These are phyloP conservation scores for Melitaea cinxia DNA, from an alignment of 1,140 invertebrate genomes.

Conservation along the genomic window DNA sequence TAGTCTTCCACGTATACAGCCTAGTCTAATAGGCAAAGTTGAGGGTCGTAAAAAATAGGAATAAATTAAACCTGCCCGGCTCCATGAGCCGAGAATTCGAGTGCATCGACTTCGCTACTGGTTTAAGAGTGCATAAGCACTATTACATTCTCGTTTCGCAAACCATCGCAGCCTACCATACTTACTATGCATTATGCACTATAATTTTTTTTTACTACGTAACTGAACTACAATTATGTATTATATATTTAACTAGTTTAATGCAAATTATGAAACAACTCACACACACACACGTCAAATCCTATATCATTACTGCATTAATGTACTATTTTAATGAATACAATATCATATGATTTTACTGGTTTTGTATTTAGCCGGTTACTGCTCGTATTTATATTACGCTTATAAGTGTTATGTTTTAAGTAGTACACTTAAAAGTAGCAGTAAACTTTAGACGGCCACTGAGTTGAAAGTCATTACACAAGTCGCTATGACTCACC, in stretches of 20 bases:
- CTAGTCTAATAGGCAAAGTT: slow-evolving; percentile 37
- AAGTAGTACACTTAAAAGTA: too few species aligned
- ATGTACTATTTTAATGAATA: too few species aligned
- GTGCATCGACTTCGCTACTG: slow-evolving; percentile 59
- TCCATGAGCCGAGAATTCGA: slow-evolving; percentile 42
- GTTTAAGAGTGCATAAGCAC: slow-evolving; percentile 48
- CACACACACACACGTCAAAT: too few species aligned
- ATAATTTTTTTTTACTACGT: neutral
- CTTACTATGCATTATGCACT: neutral
- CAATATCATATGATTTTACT: too few species aligned
- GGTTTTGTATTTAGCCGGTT: too few species aligned
- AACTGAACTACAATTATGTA: neutral
- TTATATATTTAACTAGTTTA: too few species aligned
- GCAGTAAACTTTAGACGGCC: neutral
- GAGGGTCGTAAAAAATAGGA: slow-evolving; percentile 47
- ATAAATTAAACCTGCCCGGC: slow-evolving; percentile 35
- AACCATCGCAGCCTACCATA: slow-evolving; percentile 30
- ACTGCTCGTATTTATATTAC: too few species aligned
- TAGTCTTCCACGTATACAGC: slow-evolving; percentile 29
- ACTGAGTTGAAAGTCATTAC: slow-evolving; percentile 63
- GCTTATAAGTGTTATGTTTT: too few species aligned
- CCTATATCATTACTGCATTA: too few species aligned
- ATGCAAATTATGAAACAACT: too few species aligned
- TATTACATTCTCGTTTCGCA: slow-evolving; percentile 45
- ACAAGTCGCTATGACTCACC: slow-evolving; percentile 68